Evolutionary conservation across 2,113 vertebrate genomes (phyloP).

Genomic region (Serinus canaria): DNA sequence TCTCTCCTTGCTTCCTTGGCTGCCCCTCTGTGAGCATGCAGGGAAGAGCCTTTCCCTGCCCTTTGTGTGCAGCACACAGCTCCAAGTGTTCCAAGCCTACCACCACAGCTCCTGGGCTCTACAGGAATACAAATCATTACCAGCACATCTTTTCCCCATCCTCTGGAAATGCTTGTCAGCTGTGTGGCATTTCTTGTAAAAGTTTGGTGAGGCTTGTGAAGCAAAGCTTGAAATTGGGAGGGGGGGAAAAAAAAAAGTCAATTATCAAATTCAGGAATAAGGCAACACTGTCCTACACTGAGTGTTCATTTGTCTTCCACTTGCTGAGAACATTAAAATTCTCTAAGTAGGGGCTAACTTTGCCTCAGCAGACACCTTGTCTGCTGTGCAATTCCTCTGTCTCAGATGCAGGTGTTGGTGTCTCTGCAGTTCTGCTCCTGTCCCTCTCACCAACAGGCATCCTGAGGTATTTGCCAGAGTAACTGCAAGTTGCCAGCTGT

Average conservation of each 20-base stretch:
- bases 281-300: background rate
- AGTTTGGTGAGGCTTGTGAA: background rate
- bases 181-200: background rate
- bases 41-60: background rate
- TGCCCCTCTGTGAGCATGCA: fast-evolving
- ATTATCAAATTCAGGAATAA: background rate
- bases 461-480: background rate
- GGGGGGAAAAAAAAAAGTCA: background rate
- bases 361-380: background rate
- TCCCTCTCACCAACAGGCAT: background rate
- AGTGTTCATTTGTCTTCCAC: background rate
- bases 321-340: background rate
- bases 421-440: background rate
- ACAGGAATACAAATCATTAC: background rate
- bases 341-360: background rate
- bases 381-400: background rate
- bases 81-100: background rate
- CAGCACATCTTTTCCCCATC: background rate
- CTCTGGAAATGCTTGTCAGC: background rate
- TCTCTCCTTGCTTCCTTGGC: background rate
- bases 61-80: fast-evolving
- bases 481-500: background rate
- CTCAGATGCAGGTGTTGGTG: background rate
- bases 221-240: fast-evolving
- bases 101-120: background rate